Evolutionary conservation across 1,140 invertebrate species (phyloP).

Genomic region (Lepidurus couesii): DNA sequence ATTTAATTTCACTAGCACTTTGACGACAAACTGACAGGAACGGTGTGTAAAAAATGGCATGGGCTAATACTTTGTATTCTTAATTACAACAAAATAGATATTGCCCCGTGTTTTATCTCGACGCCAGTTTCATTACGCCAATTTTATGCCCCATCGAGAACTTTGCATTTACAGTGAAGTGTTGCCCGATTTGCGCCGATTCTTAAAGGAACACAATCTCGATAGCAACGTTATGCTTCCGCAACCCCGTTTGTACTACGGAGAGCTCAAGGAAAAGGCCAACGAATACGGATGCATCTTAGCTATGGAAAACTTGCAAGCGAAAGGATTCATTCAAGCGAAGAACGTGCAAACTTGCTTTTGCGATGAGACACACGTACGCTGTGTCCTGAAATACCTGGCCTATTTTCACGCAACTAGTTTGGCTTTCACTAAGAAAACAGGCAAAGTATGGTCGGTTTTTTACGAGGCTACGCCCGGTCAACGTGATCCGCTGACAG

Average conservation of each 20-base stretch:
- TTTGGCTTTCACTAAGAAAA: background rate
- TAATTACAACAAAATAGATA: background rate
- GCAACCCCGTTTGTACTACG: background rate
- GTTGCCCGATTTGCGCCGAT: background rate
- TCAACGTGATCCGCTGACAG: background rate
- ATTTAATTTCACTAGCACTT: no score
- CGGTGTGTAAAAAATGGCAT: background rate
- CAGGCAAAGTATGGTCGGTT: background rate
- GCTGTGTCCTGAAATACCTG: slow-evolving; percentile 2
- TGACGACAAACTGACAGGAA: background rate
- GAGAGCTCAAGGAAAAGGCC: background rate
- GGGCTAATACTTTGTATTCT: background rate
- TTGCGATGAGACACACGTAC: background rate
- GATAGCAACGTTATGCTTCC: background rate
- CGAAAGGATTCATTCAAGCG: background rate
- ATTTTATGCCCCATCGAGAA: background rate
- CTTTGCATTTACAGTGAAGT: background rate
- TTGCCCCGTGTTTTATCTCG: background rate
- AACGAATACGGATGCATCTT: slow-evolving; percentile 4
- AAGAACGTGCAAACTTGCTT: background rate
- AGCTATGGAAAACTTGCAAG: background rate
- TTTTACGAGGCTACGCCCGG: background rate
- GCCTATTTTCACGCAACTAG: background rate
- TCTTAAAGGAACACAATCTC: background rate
- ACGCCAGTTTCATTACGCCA: slow-evolving; percentile 15